Evolutionary conservation across 2,113 vertebrate species (phyloP).

Genomic region (Hyperopisus bebe): DNA sequence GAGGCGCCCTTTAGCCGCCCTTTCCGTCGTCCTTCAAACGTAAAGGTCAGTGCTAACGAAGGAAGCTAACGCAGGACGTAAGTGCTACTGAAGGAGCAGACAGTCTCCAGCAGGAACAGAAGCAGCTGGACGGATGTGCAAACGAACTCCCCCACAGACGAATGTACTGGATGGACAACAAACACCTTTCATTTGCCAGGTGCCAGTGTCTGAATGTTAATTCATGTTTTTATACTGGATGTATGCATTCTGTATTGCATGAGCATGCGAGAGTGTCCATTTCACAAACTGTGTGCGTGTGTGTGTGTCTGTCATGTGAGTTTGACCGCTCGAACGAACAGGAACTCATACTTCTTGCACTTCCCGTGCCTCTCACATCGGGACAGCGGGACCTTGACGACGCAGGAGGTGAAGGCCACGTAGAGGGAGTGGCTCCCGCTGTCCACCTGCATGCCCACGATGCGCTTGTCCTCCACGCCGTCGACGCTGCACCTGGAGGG

Average conservation of each 20-base stretch:
- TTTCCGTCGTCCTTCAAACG: not conserved
- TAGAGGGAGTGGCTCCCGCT: conserved; percentile 72
- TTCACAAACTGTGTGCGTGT: not conserved
- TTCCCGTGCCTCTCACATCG: conserved; percentile 82
- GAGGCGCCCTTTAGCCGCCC: not conserved
- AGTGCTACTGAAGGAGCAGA: not conserved
- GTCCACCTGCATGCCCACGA: conserved; percentile 88
- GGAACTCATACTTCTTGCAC: conserved; percentile 81
- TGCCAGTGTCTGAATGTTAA: not conserved
- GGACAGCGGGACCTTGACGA: conserved; percentile 84
- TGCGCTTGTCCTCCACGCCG: conserved; percentile 85
- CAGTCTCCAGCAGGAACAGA: not conserved
- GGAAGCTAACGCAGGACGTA: not conserved
- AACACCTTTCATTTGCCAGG: not conserved
- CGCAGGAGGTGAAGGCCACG: conserved; percentile 86
- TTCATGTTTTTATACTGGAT: not conserved
- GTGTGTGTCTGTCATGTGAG: not conserved
- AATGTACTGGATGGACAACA: not conserved
- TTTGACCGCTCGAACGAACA: not conserved
- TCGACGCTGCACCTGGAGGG: conserved; percentile 83
- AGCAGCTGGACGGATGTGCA: not conserved
- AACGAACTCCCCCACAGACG: not conserved
- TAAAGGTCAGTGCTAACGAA: not conserved
- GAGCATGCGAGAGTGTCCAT: not conserved
- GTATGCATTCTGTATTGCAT: not conserved